These are phyloP conservation scores for Ceyx margarethae DNA, from an alignment of 2,113 vertebrate genomes.

Conservation along the genomic window DNA sequence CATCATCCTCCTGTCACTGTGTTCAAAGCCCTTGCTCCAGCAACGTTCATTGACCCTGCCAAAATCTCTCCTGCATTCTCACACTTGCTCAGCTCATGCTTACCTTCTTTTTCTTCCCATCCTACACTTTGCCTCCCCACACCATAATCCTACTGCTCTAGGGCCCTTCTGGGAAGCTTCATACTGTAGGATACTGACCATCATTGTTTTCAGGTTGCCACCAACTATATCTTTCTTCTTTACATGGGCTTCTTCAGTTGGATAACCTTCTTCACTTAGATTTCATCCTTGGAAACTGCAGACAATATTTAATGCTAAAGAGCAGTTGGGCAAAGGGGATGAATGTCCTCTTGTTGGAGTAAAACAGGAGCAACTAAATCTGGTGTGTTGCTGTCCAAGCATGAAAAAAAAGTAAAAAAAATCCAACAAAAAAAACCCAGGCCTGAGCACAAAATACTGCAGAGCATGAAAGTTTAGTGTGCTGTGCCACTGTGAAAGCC, in stretches of 20 bases:
- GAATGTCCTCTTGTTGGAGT: not conserved
- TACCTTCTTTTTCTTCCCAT: not conserved
- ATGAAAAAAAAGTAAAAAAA: constrained; percentile 7
- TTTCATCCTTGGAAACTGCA: not conserved
- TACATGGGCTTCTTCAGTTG: not conserved
- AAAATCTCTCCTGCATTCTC: not conserved
- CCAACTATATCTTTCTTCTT: not conserved
- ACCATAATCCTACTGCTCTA: not conserved
- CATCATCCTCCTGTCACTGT: not conserved
- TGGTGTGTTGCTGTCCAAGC: not conserved
- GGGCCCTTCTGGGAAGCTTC: not conserved
- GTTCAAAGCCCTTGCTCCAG: not conserved
- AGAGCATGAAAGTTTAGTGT: not conserved
- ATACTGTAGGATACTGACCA: not conserved
- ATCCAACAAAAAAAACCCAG: not conserved
- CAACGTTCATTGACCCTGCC: not conserved
- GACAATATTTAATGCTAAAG: not conserved
- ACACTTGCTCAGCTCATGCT: not conserved
- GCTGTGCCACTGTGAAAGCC: not conserved
- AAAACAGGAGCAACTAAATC: not conserved
- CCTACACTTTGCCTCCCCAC: not conserved
- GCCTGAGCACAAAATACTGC: constrained; percentile 13
- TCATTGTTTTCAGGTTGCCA: not conserved
- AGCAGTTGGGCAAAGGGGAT: not conserved
- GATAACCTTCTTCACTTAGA: not conserved